These are phyloP conservation scores for Heterochromis multidens DNA, from an alignment of 2,113 vertebrate genomes.

Conservation along the genomic window DNA sequence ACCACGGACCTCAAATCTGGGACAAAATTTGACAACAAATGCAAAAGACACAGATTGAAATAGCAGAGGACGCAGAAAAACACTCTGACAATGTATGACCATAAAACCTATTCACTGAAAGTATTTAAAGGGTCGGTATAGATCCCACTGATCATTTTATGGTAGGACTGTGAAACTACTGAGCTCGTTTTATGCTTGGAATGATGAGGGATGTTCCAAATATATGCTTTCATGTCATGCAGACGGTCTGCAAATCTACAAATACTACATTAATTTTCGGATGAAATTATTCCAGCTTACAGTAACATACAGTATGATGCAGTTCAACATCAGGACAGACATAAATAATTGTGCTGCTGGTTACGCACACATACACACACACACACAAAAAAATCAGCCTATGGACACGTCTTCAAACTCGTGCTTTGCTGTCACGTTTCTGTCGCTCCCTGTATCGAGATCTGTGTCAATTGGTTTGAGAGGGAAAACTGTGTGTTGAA, in stretches of 20 bases:
- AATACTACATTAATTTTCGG: background rate
- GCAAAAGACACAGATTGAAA: background rate
- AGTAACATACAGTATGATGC: background rate
- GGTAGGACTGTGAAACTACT: background rate
- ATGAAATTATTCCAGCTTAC: background rate
- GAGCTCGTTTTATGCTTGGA: background rate
- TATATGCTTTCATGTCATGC: background rate
- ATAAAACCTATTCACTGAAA: background rate
- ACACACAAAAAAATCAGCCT: background rate
- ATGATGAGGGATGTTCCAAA: background rate
- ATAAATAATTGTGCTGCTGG: background rate
- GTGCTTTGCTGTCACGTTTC: background rate
- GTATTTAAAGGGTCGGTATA: no score
- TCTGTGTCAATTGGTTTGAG: conserved; percentile 2
- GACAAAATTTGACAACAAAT: background rate
- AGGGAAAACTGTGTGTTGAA: conserved; percentile 1
- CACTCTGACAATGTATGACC: background rate
- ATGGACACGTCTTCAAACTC: background rate
- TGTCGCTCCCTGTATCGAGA: background rate
- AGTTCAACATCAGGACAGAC: background rate
- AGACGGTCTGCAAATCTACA: no score
- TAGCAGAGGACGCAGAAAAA: background rate
- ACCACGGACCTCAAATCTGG: background rate
- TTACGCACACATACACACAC: background rate
- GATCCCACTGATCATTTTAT: background rate